These are phyloP conservation scores for Myxocyprinus asiaticus DNA, from an alignment of 2,113 vertebrate genomes.

Conservation along the genomic window DNA sequence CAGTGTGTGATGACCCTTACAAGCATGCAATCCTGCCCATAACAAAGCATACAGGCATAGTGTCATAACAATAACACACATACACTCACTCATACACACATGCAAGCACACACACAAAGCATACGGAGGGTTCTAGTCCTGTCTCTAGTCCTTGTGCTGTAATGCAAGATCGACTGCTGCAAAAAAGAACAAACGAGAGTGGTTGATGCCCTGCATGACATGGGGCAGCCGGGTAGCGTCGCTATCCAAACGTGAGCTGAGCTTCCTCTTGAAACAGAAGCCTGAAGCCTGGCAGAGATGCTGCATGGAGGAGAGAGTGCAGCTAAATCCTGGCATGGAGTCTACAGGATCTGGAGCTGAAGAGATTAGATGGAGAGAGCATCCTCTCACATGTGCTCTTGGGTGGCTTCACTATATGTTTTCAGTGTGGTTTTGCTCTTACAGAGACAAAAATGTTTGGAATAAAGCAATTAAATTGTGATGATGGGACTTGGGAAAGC, in stretches of 20 bases:
- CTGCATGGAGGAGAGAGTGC: constrained; percentile 54
- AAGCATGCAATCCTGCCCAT: constrained; percentile 54
- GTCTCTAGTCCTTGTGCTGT: constrained; percentile 57
- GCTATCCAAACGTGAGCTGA: constrained; percentile 72
- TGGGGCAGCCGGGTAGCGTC: constrained; percentile 70
- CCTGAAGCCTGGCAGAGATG: constrained; percentile 75
- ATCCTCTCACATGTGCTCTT: constrained; percentile 4
- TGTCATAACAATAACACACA: constrained; percentile 53
- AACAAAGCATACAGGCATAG: constrained; percentile 60
- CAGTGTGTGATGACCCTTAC: constrained; percentile 51
- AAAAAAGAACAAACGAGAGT: constrained; percentile 42
- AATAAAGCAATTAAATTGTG: too few species aligned
- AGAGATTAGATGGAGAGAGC: constrained; percentile 43
- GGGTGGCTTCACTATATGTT: background rate
- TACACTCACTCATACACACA: constrained; percentile 46
- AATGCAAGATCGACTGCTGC: constrained; percentile 50
- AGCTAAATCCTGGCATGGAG: constrained; percentile 69
- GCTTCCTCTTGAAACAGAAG: constrained; percentile 78
- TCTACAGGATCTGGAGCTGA: constrained; percentile 47
- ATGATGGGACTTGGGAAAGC: too few species aligned
- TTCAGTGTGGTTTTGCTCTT: background rate
- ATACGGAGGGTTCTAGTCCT: constrained; percentile 53
- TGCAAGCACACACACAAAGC: constrained; percentile 55
- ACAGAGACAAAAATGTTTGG: too few species aligned
- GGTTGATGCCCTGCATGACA: constrained; percentile 64